Base-by-base conservation (phyloP, 30 jellyfish, hydroid and myxozoan genomes). In the Clytia hemisphaerica region DNA sequence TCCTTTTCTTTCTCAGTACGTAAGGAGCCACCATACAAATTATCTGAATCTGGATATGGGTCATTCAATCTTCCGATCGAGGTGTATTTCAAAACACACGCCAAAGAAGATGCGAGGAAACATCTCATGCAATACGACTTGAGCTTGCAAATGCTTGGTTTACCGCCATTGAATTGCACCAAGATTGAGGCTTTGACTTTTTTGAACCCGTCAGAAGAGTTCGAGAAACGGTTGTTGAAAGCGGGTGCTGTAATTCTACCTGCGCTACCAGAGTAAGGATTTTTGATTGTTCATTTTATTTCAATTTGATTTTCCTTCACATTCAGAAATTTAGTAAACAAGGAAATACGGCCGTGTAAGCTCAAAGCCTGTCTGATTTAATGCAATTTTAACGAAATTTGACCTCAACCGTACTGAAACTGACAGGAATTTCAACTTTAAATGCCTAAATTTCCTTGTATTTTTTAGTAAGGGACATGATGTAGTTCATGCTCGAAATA, bases 41-140 rank as follows among this genome's bases (percentile, higher is more conserved):
- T 89, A n/a, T 89, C 85, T 50, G 98, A 89, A 45, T 89, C 98
- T 15, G 98, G 98, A 3, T 89, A 89, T 81, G 98, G 98, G 40
- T 64, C 90, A 36, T 89, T 89, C 62, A 73, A 64, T 18, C 83
- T 89, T 31, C 78, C 77, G 32, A 79, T 89, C 24, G 98, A 89
- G 69, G 77, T 89, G 9, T 82, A 89, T 47, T 89, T 89, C 79
- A 81, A 79, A 40, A 89, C 81, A 76, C 38, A 67, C 55, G n/a
- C n/a, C n/a, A 89, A 89, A 71, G 98, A 89, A 32, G 98, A 89
- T 33, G 95, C 98, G 42, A 88, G 92, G 45, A 89, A 89, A 66
- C 82, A 67, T 18, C 85, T 89, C 33, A 62, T 89, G 49, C 93
- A 89, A 26, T 89, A 89, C 45, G 98, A 89, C 50, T 40, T 89